Evolutionary conservation across 2,888 invertebrate species (phyloP).

Genomic region (Drosophila demipolita): DNA sequence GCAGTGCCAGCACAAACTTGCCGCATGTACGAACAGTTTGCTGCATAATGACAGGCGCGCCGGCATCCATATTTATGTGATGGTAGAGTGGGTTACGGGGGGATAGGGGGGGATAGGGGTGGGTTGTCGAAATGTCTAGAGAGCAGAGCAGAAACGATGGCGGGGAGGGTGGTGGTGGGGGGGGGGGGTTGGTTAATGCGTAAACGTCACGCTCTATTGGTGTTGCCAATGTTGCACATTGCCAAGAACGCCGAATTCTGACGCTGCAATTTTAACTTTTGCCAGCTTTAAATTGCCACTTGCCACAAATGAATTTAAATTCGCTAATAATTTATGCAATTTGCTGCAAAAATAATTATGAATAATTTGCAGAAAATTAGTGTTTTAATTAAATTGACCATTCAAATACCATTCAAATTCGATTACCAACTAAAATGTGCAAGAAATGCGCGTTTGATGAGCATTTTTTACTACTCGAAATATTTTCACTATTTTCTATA

Average conservation of each 20-base stretch:
- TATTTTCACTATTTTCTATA: background rate
- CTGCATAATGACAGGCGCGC: constrained; percentile 75
- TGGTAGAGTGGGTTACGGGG: background rate
- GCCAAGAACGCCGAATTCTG: constrained; percentile 7
- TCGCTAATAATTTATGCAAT: background rate
- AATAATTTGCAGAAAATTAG: too few relatives aligned
- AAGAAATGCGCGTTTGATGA: background rate
- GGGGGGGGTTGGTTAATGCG: constrained; percentile 8
- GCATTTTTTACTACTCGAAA: background rate
- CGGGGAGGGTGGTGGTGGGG: too few relatives aligned
- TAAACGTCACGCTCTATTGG: constrained; percentile 69
- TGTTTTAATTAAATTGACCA: background rate
- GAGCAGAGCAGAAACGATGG: background rate
- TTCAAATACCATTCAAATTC: too few relatives aligned
- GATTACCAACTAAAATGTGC: too few relatives aligned
- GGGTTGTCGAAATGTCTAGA: background rate
- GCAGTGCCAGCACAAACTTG: constrained; percentile 52
- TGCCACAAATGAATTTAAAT: background rate
- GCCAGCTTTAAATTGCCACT: constrained; percentile 9
- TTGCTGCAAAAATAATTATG: background rate
- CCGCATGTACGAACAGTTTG: constrained; percentile 77
- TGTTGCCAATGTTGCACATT: constrained; percentile 53
- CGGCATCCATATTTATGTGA: constrained; percentile 71
- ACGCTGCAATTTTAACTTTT: constrained; percentile 13
- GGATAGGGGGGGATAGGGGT: background rate